These are phyloP conservation scores for Ataeniobius toweri DNA, from an alignment of 2,797 vertebrate genomes.

Conservation along the genomic window DNA sequence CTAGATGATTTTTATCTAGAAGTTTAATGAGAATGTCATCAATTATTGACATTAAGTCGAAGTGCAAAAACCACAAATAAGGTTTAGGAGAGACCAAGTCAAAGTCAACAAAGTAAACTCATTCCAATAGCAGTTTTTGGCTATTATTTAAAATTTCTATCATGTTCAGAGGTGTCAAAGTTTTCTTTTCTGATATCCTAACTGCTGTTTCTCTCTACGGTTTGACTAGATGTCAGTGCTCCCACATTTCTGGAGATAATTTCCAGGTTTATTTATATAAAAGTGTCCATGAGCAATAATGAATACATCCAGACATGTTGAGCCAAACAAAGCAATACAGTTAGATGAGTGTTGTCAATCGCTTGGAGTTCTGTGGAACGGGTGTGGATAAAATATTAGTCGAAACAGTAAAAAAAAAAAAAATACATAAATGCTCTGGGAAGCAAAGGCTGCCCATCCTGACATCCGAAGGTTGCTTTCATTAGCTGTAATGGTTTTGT, in stretches of 20 bases:
- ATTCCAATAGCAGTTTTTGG: too few relatives aligned
- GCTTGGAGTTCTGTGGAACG: slow-evolving; percentile 33
- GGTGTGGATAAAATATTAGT: slow-evolving; percentile 54
- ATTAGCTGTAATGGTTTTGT: slow-evolving; percentile 56
- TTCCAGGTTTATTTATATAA: slow-evolving; percentile 2
- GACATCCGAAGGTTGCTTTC: slow-evolving; percentile 42
- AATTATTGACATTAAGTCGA: too few relatives aligned
- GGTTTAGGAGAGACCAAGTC: too few relatives aligned
- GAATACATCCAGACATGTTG: slow-evolving; percentile 62
- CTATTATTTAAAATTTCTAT: slow-evolving; percentile 22
- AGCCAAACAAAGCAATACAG: slow-evolving; percentile 60
- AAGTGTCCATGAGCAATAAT: slow-evolving; percentile 28
- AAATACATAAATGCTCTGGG: slow-evolving; percentile 19
- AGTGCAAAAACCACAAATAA: too few relatives aligned
- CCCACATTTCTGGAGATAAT: slow-evolving; percentile 10
- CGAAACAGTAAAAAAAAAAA: slow-evolving; percentile 25
- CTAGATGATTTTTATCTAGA: too few relatives aligned
- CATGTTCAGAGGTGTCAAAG: slow-evolving; percentile 5
- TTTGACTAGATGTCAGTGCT: slow-evolving; percentile 3
- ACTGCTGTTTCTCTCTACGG: slow-evolving; percentile 1
- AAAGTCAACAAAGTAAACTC: too few relatives aligned
- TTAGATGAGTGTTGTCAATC: slow-evolving; percentile 57
- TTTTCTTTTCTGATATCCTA: slow-evolving; percentile 19
- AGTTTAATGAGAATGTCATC: too few relatives aligned
- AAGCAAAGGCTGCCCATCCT: slow-evolving; percentile 12